These are phyloP conservation scores for Sebastes nivosus DNA, from an alignment of 2,797 vertebrate species.

Conservation along the genomic window DNA sequence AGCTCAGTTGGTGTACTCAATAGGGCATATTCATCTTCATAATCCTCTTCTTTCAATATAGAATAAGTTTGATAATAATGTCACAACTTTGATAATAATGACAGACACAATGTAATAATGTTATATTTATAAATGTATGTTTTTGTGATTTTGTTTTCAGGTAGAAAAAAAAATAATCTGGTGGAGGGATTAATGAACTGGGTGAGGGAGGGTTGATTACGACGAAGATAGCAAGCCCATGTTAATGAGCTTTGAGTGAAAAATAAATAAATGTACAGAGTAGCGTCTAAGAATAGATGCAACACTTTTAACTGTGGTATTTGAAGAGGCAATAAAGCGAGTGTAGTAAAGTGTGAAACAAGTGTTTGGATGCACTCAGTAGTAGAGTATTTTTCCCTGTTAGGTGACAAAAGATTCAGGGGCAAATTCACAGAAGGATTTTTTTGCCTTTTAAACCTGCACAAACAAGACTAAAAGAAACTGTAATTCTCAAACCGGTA, in stretches of 20 bases:
- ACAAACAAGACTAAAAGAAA: background rate
- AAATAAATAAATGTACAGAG: background rate
- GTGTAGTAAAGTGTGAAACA: constrained; percentile 13
- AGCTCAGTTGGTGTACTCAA: constrained; percentile 43
- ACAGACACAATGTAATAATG: background rate
- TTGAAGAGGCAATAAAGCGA: background rate
- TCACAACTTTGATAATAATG: constrained; percentile 10
- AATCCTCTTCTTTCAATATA: constrained; percentile 43
- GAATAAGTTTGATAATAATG: constrained; percentile 30
- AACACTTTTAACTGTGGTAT: background rate
- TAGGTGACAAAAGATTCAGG: background rate
- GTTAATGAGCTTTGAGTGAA: constrained; percentile 15
- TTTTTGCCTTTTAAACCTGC: background rate
- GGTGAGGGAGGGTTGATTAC: background rate
- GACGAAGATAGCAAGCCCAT: background rate
- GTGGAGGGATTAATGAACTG: background rate
- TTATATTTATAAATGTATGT: background rate
- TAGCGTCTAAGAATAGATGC: constrained; percentile 11
- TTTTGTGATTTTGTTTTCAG: background rate
- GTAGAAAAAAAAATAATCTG: background rate
- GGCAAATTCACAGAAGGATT: background rate
- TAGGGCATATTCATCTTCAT: constrained; percentile 52
- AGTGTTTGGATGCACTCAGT: background rate
- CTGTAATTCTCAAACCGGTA: background rate
- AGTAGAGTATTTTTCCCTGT: background rate